A percentile compares a stretch with the other conserved stretches of the same genome.
Evolutionary conservation across 2,797 vertebrate genomes (phyloP).

Genomic region (Typhlichthys subterraneus): DNA sequence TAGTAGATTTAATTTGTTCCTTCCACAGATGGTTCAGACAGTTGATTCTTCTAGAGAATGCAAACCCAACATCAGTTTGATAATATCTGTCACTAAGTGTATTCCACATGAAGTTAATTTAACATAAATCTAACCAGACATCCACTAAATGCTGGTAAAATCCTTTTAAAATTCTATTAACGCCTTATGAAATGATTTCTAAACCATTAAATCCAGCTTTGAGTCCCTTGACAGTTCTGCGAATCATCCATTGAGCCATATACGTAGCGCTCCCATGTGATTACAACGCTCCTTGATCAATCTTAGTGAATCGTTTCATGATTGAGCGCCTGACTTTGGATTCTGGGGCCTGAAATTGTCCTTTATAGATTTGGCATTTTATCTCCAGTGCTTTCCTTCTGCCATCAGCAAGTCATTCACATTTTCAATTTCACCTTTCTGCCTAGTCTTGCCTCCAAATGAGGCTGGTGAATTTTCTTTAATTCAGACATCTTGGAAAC

Average conservation of each 20-base stretch:
- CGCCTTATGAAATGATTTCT: constrained; percentile 61
- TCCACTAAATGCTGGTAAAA: constrained; percentile 62
- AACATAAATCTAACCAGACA: constrained; percentile 59
- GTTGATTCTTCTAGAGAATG: constrained; percentile 39
- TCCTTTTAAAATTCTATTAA: constrained; percentile 63
- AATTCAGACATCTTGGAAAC: constrained; percentile 24
- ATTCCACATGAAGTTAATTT: constrained; percentile 33
- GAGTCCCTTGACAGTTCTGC: constrained; percentile 51
- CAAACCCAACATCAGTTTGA: constrained; percentile 18
- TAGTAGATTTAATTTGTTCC: constrained; percentile 44
- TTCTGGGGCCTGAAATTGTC: constrained; percentile 67
- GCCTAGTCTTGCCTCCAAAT: constrained; percentile 56
- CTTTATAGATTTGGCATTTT: constrained; percentile 74
- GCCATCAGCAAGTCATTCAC: constrained; percentile 63
- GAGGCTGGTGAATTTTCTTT: constrained; percentile 40
- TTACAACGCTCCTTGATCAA: constrained; percentile 72
- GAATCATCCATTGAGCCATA: constrained; percentile 47
- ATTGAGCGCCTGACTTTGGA: constrained; percentile 61
- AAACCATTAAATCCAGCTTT: constrained; percentile 64
- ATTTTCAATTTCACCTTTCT: constrained; percentile 67
- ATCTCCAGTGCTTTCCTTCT: constrained; percentile 50
- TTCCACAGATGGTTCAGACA: constrained; percentile 15
- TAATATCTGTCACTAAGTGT: constrained; percentile 20
- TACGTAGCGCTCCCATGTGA: constrained; percentile 67
- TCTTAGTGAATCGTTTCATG: constrained; percentile 65